A percentile compares a stretch with the other conserved stretches of the same genome.
Conservation (phyloP, 2,888 invertebrate genomes). For the Glaucopsyche alexis region DNA sequence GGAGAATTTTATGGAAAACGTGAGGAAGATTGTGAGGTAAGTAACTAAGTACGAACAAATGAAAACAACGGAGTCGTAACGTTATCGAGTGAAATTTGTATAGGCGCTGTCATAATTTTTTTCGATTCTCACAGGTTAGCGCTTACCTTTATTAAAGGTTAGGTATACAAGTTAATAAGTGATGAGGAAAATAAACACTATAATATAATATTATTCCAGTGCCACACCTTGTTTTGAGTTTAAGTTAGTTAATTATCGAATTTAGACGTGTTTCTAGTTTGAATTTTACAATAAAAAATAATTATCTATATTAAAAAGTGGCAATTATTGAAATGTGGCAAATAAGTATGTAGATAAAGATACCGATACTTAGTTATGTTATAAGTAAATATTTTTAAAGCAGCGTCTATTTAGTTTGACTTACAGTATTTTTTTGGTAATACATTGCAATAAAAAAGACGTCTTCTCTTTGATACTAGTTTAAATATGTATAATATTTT, state of each 20-base stretch:
- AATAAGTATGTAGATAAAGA: no score
- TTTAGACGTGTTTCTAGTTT: neutral
- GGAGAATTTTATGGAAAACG: neutral
- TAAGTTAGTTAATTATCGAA: neutral
- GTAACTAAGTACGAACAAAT: no score
- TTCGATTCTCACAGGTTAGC: no score
- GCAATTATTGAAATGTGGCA: no score
- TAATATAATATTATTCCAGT: neutral
- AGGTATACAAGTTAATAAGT: neutral
- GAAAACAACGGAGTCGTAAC: no score
- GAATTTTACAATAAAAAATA: no score
- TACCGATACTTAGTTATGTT: neutral
- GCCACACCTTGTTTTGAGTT: neutral
- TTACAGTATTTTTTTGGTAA: neutral
- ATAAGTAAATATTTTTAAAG: neutral
- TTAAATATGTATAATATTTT: neutral
- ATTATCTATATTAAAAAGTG: no score
- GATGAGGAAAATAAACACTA: neutral
- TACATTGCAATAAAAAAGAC: neutral
- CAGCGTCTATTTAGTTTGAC: neutral
- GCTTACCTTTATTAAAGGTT: neutral
- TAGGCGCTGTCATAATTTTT: no score
- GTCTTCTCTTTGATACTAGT: neutral
- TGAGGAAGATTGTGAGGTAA: neutral
- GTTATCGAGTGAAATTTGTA: no score